Conservation (phyloP, 2,113 vertebrate species). For the Zosterops borbonicus region DNA sequence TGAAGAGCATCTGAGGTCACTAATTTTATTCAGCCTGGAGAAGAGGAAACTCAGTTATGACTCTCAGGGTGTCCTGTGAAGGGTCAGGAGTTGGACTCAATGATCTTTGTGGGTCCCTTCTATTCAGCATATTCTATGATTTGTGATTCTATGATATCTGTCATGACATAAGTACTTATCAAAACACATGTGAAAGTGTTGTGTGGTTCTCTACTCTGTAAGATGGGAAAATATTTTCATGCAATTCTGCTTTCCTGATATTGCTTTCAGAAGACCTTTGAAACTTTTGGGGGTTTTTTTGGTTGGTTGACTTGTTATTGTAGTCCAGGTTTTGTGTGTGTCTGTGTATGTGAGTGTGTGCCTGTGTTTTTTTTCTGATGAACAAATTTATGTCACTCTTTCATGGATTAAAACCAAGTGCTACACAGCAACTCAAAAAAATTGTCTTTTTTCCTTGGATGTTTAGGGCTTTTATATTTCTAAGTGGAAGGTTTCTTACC, state of each 20-base stretch:
- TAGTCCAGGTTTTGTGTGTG: neutral
- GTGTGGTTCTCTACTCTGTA: neutral
- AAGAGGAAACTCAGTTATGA: neutral
- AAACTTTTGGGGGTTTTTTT: neutral
- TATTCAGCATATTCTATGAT: neutral
- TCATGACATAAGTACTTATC: neutral
- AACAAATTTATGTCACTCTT: neutral
- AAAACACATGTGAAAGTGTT: neutral
- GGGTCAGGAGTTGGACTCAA: too few species aligned
- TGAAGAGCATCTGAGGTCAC: too few species aligned
- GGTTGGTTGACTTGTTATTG: neutral
- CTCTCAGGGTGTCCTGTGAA: neutral
- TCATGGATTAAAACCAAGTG: neutral
- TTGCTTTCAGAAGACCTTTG: neutral
- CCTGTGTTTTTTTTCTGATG: neutral
- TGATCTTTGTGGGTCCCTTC: neutral
- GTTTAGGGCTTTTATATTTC: neutral
- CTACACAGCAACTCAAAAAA: neutral
- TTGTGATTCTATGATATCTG: neutral
- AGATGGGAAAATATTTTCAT: neutral
- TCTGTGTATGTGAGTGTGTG: neutral
- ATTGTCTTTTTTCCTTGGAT: neutral
- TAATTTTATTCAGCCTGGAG: neutral
- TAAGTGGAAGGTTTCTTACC: neutral
- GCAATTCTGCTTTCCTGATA: neutral